These are phyloP conservation scores for Lepisosteus osseus DNA, from an alignment of 2,113 vertebrate genomes.

Conservation along the genomic window DNA sequence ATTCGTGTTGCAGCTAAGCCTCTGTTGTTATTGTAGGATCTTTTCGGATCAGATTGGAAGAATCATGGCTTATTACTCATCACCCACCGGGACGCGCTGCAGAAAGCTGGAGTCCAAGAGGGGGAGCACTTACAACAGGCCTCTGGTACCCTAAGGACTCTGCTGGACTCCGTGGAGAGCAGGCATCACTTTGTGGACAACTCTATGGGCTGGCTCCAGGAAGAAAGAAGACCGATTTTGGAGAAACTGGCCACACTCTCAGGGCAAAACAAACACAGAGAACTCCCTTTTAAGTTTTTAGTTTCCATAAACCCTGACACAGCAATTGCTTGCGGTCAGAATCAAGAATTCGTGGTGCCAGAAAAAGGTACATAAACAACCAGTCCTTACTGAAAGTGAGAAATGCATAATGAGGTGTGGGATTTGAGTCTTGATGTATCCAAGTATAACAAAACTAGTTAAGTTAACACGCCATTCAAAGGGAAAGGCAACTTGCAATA, in stretches of 20 bases:
- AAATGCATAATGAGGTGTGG: too few relatives aligned
- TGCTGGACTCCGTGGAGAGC: conserved; percentile 51
- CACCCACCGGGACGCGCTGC: conserved; percentile 69
- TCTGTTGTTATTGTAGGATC: conserved; percentile 51
- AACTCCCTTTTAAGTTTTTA: too few relatives aligned
- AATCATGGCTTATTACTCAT: conserved; percentile 68
- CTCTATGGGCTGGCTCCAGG: conserved; percentile 38
- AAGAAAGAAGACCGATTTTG: conserved; percentile 58
- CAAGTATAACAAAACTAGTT: too few relatives aligned
- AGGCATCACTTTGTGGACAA: conserved; percentile 70
- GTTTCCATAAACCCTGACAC: too few relatives aligned
- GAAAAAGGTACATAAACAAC: too few relatives aligned
- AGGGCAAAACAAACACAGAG: conserved; percentile 60
- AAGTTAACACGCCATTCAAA: too few relatives aligned
- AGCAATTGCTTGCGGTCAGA: too few relatives aligned
- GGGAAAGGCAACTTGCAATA: too few relatives aligned
- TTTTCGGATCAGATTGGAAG: conserved; percentile 74
- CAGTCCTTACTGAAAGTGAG: too few relatives aligned
- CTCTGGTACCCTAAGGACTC: conserved; percentile 51
- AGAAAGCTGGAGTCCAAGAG: conserved; percentile 53
- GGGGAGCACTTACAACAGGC: conserved; percentile 53
- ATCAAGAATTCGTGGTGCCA: too few relatives aligned
- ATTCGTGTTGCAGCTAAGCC: neutral
- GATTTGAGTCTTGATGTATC: too few relatives aligned
- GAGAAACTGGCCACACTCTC: conserved; percentile 65